phyloP scores from a whole-genome alignment of 2,888 invertebrate species.

The Cynaeus angustus region DNA sequence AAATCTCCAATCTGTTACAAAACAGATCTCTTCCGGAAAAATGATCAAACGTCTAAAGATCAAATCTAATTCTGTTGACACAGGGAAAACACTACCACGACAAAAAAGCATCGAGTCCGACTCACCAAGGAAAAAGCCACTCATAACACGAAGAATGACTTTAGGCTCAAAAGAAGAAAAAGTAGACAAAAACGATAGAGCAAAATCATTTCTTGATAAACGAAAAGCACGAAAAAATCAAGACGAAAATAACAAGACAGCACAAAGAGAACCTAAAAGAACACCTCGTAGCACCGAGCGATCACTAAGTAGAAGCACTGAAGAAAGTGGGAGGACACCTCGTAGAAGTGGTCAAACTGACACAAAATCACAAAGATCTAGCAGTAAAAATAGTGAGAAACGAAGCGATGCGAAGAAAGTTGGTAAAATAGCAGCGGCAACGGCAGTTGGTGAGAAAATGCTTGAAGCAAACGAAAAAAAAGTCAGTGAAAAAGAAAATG shows the following conservation, averaged over 20 bases:
- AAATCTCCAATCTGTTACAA: conserved; percentile 56
- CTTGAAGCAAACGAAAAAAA: too few relatives aligned
- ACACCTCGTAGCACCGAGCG: conserved; percentile 1
- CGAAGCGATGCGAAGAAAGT: neutral
- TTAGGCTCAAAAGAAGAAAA: conserved; percentile 19
- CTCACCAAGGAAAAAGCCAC: conserved; percentile 45
- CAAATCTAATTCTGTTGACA: conserved; percentile 45
- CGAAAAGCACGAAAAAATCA: conserved; percentile 41
- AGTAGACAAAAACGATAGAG: conserved; percentile 13
- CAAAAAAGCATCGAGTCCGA: conserved; percentile 54
- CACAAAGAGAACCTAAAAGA: conserved; percentile 16
- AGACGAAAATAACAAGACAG: conserved; percentile 6
- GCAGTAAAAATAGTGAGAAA: neutral
- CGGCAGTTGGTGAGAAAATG: too few relatives aligned
- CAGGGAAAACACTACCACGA: conserved; percentile 53
- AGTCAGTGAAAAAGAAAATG: neutral
- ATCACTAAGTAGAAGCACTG: conserved; percentile 28
- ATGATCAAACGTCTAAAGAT: conserved; percentile 6
- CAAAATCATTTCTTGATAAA: conserved; percentile 43
- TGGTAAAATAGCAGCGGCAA: too few relatives aligned
- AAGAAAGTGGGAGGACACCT: conserved; percentile 20
- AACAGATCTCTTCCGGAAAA: conserved; percentile 49
- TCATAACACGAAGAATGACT: conserved; percentile 2
- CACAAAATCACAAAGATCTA: conserved; percentile 8
- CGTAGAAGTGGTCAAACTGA: conserved; percentile 10